Percentiles rank a stretch among this genome's conserved stretches.
Evolutionary conservation across 2,797 vertebrate species (phyloP).

Genomic region (Ispidina lecontei): DNA sequence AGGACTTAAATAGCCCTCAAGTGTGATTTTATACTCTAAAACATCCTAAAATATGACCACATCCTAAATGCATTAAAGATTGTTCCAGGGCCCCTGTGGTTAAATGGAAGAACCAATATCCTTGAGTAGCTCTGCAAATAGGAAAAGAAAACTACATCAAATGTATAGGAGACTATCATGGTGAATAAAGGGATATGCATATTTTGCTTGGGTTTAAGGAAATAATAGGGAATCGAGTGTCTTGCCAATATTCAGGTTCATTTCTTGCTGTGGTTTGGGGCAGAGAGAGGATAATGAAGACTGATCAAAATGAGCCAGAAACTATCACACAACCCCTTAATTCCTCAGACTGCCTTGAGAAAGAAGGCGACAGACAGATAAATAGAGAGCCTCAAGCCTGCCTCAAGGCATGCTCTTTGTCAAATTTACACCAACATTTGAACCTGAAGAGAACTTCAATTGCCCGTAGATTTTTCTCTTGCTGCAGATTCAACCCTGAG

Average conservation of each 20-base stretch:
- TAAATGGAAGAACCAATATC: conserved; percentile 67
- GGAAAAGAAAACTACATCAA: conserved; percentile 61
- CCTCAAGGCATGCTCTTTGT: background rate
- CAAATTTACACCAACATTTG: conserved; percentile 44
- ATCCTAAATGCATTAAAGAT: conserved; percentile 70
- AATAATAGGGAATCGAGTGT: conserved; percentile 1
- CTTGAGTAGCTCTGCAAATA: conserved; percentile 34
- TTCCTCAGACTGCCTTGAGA: conserved; percentile 15
- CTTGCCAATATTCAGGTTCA: conserved; percentile 32
- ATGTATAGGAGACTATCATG: background rate
- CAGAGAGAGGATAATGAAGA: conserved; percentile 12
- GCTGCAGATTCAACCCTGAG: background rate
- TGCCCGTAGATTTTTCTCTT: background rate
- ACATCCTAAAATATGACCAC: conserved; percentile 68
- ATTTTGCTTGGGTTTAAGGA: conserved; percentile 29
- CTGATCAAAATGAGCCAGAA: conserved; percentile 45
- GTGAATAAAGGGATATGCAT: conserved; percentile 10
- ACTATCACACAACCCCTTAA: conserved; percentile 8
- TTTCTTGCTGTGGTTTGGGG: conserved; percentile 39
- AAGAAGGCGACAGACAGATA: conserved; percentile 9
- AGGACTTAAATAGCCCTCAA: conserved; percentile 32
- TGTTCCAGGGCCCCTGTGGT: conserved; percentile 34
- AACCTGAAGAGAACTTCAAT: background rate
- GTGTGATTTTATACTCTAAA: conserved; percentile 63
- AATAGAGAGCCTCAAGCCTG: background rate